phyloP scores from a whole-genome alignment of 2,888 invertebrate genomes.

The Prenolepis imparis region DNA sequence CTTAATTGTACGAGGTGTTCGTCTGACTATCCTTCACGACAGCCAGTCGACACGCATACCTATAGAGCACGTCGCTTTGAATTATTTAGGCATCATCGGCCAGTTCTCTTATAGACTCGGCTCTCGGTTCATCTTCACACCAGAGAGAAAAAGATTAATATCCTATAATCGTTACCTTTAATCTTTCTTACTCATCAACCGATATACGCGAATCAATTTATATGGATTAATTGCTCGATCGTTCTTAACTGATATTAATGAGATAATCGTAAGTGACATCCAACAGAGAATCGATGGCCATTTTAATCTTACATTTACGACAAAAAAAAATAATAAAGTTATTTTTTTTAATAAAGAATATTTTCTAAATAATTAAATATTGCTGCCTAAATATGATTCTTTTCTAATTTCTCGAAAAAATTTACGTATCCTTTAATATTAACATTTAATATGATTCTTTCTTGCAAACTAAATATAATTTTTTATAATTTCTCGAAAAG shows the following conservation, averaged over 20 bases:
- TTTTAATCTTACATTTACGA: neutral
- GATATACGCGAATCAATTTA: neutral
- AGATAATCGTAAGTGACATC: neutral
- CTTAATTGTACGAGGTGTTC: constrained; percentile 77
- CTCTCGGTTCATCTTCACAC: constrained; percentile 57
- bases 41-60: constrained; percentile 72
- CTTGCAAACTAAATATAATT: too few species aligned
- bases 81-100: constrained; percentile 72
- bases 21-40: constrained; percentile 67
- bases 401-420: too few species aligned
- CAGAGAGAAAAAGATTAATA: constrained; percentile 11
- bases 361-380: constrained; percentile 1
- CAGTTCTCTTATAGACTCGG: constrained; percentile 57
- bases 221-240: neutral
- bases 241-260: neutral
- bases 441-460: too few species aligned
- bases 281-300: neutral
- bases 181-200: neutral
- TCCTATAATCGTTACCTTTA: neutral
- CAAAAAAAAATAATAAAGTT: neutral
- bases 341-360: neutral
- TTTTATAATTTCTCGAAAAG: neutral
- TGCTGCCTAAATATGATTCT: too few species aligned
- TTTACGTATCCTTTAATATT: too few species aligned
- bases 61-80: constrained; percentile 69